phyloP scores from a whole-genome alignment of 2,888 invertebrate species.

The Drosophila percnosoma region DNA sequence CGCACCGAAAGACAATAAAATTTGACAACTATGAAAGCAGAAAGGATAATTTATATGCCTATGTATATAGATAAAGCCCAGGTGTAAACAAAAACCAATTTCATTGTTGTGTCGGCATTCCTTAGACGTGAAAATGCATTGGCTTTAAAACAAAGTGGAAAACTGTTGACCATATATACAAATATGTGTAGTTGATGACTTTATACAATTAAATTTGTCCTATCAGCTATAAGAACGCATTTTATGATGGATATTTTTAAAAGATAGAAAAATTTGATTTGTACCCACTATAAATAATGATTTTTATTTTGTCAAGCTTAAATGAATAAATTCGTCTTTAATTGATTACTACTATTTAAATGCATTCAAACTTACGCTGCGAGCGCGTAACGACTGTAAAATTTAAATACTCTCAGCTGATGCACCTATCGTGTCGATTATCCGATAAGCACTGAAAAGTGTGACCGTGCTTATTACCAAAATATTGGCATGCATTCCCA shows the following conservation, averaged over 20 bases:
- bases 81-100: constrained; percentile 8
- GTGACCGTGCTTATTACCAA: constrained; percentile 1
- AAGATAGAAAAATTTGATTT: background rate
- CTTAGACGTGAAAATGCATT: background rate
- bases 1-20: constrained; percentile 58
- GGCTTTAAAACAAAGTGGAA: constrained; percentile 1
- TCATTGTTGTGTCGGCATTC: constrained; percentile 6
- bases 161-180: background rate
- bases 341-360: background rate
- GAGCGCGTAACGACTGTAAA: background rate
- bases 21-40: constrained; percentile 43
- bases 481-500: constrained; percentile 2
- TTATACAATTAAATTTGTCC: background rate
- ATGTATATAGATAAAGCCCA: constrained; percentile 17
- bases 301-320: background rate
- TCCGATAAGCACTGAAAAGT: constrained; percentile 10
- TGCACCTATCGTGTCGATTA: background rate
- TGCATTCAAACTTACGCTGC: background rate
- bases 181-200: background rate
- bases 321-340: background rate
- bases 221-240: background rate
- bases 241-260: background rate
- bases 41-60: constrained; percentile 49
- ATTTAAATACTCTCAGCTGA: constrained; percentile 8
- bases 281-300: background rate